Base-by-base conservation (phyloP, 37 sponge, comb jelly and placozoan species). In the Haliclona indistincta region DNA sequence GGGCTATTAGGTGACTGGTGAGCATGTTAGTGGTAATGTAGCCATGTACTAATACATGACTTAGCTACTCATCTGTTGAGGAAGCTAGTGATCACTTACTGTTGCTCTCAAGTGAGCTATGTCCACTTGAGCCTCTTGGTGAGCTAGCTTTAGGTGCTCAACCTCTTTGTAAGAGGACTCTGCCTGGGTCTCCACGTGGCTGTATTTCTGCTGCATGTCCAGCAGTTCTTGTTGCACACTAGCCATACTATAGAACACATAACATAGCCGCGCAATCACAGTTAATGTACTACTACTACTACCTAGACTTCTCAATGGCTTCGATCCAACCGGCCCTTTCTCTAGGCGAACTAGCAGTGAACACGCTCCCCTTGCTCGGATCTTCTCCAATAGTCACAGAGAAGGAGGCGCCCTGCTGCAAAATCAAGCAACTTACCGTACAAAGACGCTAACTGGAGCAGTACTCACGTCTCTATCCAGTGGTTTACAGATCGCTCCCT, bases 261-360 rank as follows among this genome's bases (percentile, higher is more conserved):
- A 19, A 23, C 11, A 17, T 8, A 15, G 5, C n/a, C 3, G n/a
- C 41, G n/a, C 56, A 7, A 15, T 28, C 11, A 32, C 41, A 66
- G 55, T 71, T 30, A 51, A 28, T 71, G 56, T 47, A 20, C 49
- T 28, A 37, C 5, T 73, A 6, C 26, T 29, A 20, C 13, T 55
- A 84, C 85, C 70, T 84, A 37, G 85, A 61, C 17, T 52, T 71
- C 42, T 38, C 30, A 23, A 84, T 28, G 43, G 47, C 41, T 26
- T 64, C 76, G 0, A 71, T 70, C 85, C 85, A 84, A 0, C 71
- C 66, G 25, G 77, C 72, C 63, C 78, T 63, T 56, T 84, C 85
- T 26, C 49, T 49, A n/a, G 55, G 53, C 15, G 44, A 64, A 6
- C 42, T 28, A 34, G 85, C 78, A 38, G 47, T 17, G 58, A 84